Conservation (phyloP, 2,888 invertebrate species). For the Timandra comae region DNA sequence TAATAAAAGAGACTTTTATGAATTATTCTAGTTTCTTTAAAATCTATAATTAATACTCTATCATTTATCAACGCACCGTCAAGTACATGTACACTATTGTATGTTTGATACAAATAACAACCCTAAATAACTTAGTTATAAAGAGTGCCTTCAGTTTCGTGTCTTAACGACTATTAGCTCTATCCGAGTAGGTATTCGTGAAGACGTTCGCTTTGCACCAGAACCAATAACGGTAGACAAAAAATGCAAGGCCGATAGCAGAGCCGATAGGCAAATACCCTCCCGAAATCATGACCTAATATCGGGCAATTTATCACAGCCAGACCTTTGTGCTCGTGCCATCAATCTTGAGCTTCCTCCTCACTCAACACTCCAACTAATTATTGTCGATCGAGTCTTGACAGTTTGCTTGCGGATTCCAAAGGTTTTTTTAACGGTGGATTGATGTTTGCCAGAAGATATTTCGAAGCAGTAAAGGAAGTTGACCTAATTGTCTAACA, state of each 20-base stretch:
- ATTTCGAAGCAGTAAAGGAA: constrained; percentile 12
- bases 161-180: no score
- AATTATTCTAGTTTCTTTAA: no score
- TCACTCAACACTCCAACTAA: constrained; percentile 69
- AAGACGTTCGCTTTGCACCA: constrained; percentile 35
- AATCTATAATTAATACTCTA: no score
- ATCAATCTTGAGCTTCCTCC: constrained; percentile 70
- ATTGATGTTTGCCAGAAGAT: constrained; percentile 35
- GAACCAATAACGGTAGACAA: constrained; percentile 35
- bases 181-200: constrained; percentile 21
- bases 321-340: constrained; percentile 64
- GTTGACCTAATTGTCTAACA: constrained; percentile 20
- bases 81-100: no score
- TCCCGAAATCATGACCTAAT: constrained; percentile 71
- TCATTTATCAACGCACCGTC: no score
- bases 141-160: no score
- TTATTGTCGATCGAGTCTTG: constrained; percentile 64
- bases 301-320: constrained; percentile 72
- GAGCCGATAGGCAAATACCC: constrained; percentile 67
- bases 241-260: constrained; percentile 49
- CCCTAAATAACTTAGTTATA: no score
- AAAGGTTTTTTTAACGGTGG: constrained; percentile 40
- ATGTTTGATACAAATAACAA: no score
- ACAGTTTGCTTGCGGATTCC: constrained; percentile 56
- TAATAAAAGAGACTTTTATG: no score